phyloP scores from a whole-genome alignment of 2,888 invertebrate genomes.

The Abscondita cerata region DNA sequence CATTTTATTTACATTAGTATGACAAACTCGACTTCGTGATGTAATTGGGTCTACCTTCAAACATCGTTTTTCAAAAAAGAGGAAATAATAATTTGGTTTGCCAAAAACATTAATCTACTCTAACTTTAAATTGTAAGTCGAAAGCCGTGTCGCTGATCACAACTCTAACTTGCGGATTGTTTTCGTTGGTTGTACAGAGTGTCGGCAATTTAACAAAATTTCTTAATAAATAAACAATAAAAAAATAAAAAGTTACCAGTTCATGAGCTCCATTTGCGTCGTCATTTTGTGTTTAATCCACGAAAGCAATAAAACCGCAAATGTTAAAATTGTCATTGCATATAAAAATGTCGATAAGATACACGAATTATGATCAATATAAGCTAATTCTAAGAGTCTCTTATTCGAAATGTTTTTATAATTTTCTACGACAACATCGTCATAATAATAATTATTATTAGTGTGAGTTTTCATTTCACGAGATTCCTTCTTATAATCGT shows the following conservation, averaged over 20 bases:
- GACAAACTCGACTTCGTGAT: conserved; percentile 25
- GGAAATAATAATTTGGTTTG: no score
- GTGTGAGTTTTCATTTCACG: conserved; percentile 18
- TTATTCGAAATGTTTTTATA: conserved; percentile 46
- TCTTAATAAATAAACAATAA: no score
- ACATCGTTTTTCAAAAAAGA: no score
- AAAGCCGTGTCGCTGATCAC: conserved; percentile 59
- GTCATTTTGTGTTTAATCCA: conserved; percentile 58
- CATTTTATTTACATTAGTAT: conserved; percentile 27
- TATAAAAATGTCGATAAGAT: conserved; percentile 57
- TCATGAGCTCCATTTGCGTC: conserved; percentile 56
- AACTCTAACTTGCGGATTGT: conserved; percentile 51
- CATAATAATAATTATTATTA: conserved; percentile 46
- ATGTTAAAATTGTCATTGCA: conserved; percentile 57
- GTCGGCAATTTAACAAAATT: no score
- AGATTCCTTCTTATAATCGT: conserved; percentile 39
- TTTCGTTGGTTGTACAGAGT: no score
- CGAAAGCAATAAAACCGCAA: conserved; percentile 56
- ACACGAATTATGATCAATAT: conserved; percentile 52
- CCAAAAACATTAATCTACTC: conserved; percentile 49
- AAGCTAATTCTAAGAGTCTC: conserved; percentile 38
- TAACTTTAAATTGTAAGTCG: conserved; percentile 50
- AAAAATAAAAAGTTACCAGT: conserved; percentile 55
- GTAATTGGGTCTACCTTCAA: no score
- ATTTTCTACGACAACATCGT: conserved; percentile 54